Conservation (phyloP, 30 jellyfish, hydroid and myxozoan species). For the Aurelia aurita region DNA sequence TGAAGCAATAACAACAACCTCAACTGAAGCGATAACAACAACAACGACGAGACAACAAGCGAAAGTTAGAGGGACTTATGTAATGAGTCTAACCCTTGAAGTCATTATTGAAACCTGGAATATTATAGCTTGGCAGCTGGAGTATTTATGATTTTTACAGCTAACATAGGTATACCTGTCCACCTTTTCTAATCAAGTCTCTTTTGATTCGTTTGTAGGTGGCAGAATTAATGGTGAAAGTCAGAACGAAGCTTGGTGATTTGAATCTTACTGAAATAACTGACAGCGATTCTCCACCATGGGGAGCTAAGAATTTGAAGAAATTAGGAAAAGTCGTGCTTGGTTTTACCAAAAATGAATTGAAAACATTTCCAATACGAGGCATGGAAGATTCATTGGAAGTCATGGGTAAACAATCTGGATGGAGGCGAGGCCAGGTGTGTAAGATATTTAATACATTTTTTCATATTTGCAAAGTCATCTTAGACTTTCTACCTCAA, state of each 20-base stretch:
- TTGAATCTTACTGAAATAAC: constrained; percentile 59
- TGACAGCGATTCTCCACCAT: constrained; percentile 71
- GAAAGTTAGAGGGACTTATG: too few relatives aligned
- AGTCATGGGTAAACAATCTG: constrained; percentile 85
- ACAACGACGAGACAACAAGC: too few relatives aligned
- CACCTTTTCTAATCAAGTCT: too few relatives aligned
- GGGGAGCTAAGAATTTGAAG: constrained; percentile 84
- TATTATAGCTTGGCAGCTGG: too few relatives aligned
- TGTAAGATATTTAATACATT: background rate
- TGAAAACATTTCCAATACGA: constrained; percentile 72
- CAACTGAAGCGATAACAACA: too few relatives aligned
- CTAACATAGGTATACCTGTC: too few relatives aligned
- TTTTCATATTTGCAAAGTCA: too few relatives aligned
- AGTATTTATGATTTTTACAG: too few relatives aligned
- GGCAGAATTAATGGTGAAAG: constrained; percentile 83
- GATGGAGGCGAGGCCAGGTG: constrained; percentile 95
- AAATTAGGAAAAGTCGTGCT: constrained; percentile 76
- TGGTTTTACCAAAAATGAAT: constrained; percentile 78
- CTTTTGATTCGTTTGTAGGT: constrained; percentile 14
- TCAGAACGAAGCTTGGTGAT: constrained; percentile 72
- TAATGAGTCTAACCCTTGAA: too few relatives aligned
- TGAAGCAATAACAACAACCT: too few relatives aligned
- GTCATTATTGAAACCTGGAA: too few relatives aligned
- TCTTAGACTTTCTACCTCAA: too few relatives aligned
- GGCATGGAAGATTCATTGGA: constrained; percentile 79